Percentiles rank a stretch among this genome's conserved stretches.
Conservation (phyloP, 2,113 vertebrate genomes). For the Emydura subglobosa region DNA sequence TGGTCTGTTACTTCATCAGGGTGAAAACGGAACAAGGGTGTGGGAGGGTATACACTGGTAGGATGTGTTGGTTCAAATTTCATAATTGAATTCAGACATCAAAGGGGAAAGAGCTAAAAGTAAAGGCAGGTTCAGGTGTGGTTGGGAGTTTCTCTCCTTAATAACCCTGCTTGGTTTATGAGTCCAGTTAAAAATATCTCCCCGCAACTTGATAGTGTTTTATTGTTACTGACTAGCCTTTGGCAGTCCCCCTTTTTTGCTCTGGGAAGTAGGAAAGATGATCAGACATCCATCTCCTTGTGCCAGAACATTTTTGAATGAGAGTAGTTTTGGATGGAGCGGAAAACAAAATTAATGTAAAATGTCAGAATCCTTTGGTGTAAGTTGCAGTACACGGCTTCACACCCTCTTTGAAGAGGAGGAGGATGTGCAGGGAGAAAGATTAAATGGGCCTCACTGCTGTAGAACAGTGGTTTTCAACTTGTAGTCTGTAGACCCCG, state of each 20-base stretch:
- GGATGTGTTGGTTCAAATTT: neutral
- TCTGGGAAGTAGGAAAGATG: neutral
- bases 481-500: no score
- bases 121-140: neutral
- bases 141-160: neutral
- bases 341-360: neutral
- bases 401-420: neutral
- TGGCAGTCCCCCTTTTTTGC: neutral
- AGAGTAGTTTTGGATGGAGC: neutral
- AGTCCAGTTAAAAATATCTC: neutral
- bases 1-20: neutral
- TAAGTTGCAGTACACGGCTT: neutral
- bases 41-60: neutral
- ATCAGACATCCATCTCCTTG: neutral
- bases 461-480: neutral
- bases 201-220: neutral
- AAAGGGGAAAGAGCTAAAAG: conserved; percentile 9
- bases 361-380: neutral
- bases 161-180: neutral
- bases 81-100: neutral
- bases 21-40: neutral
- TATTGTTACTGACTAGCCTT: neutral
- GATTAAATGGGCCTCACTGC: neutral
- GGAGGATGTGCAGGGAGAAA: neutral
- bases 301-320: neutral